phyloP scores from a whole-genome alignment of 2,888 invertebrate genomes.

The Drosophila quinaria region DNA sequence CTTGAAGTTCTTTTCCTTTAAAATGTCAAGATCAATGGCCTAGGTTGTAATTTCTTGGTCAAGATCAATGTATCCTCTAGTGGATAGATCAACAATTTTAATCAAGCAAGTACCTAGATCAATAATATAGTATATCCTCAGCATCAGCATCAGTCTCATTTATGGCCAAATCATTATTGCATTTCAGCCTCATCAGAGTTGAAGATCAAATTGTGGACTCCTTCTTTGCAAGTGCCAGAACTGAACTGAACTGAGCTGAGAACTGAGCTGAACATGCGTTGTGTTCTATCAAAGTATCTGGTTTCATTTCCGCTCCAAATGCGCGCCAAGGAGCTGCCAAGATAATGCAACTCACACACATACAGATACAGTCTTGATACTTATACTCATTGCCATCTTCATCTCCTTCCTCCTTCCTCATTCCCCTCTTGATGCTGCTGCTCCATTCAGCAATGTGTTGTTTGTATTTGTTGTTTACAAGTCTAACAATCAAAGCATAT shows the following conservation, averaged over 20 bases:
- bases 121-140: conserved; percentile 45
- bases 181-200: conserved; percentile 52
- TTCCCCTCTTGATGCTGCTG: conserved; percentile 20
- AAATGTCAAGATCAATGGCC: conserved; percentile 27
- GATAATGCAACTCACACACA: conserved; percentile 60
- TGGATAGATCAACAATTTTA: conserved; percentile 54
- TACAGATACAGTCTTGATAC: background rate
- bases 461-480: conserved; percentile 69
- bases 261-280: conserved; percentile 23
- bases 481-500: conserved; percentile 79
- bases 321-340: conserved; percentile 72
- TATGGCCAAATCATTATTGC: conserved; percentile 59
- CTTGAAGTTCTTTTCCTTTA: background rate
- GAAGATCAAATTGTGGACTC: conserved; percentile 36
- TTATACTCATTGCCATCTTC: background rate
- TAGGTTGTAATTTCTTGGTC: background rate
- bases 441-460: conserved; percentile 40
- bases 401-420: conserved; percentile 12
- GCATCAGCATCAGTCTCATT: conserved; percentile 34
- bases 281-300: conserved; percentile 79
- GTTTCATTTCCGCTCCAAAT: conserved; percentile 84
- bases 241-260: no score
- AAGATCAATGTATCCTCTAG: conserved; percentile 47
- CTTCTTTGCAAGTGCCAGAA: no score
- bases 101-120: conserved; percentile 51